These are phyloP conservation scores for Paralvinella palmiformis DNA, from an alignment of 1,140 invertebrate species.

Conservation along the genomic window DNA sequence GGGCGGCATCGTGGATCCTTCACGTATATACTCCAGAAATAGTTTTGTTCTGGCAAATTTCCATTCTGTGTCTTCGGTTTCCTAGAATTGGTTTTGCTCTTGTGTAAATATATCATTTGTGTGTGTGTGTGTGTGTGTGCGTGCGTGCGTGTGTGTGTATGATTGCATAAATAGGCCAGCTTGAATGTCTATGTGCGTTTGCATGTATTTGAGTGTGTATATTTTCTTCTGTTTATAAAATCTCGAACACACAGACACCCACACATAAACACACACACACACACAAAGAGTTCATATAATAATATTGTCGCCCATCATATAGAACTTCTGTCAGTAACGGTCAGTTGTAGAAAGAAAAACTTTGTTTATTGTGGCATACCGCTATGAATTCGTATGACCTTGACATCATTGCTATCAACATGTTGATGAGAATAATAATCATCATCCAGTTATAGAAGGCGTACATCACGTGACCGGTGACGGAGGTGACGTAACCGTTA, in stretches of 20 bases:
- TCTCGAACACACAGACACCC: no score
- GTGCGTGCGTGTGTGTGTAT: no score
- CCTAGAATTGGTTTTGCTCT: constrained; percentile 51
- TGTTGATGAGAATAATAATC: not conserved
- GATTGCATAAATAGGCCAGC: no score
- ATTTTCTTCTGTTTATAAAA: no score
- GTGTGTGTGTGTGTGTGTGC: not conserved
- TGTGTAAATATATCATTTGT: not conserved
- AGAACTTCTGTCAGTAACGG: no score
- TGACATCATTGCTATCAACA: not conserved
- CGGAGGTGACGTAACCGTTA: no score
- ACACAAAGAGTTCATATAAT: no score
- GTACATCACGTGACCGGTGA: not conserved
- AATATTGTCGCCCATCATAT: no score
- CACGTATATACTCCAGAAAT: constrained; percentile 91
- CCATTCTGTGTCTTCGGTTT: constrained; percentile 85
- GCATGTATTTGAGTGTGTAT: no score
- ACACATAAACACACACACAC: no score
- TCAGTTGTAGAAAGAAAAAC: not conserved
- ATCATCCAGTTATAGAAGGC: not conserved
- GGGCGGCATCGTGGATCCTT: constrained; percentile 77
- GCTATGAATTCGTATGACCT: not conserved
- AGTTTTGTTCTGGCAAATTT: constrained; percentile 84
- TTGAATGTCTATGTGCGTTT: no score
- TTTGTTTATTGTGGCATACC: not conserved